phyloP scores from a whole-genome alignment of 2,797 vertebrate species.

The Phalanger gymnotis region DNA sequence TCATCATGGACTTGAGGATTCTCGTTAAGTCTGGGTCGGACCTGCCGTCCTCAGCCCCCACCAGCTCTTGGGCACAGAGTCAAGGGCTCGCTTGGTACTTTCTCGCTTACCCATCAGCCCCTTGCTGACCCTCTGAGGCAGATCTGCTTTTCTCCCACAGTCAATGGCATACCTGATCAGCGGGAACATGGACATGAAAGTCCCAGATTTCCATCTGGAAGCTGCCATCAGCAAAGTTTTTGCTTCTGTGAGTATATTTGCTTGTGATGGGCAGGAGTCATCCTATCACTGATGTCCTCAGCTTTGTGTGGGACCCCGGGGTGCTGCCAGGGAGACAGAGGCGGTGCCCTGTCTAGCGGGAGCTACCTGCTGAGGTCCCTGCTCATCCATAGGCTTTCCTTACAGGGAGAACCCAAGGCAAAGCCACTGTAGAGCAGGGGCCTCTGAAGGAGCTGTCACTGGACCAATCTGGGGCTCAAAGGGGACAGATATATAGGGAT shows the following conservation, averaged over 20 bases:
- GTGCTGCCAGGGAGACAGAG: background rate
- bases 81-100: background rate
- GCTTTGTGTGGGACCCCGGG: background rate
- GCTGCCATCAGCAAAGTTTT: constrained; percentile 90
- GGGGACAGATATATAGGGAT: no score
- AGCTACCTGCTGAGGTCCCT: background rate
- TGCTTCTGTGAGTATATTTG: constrained; percentile 83
- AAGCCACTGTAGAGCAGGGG: background rate
- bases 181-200: constrained; percentile 88
- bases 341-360: no score
- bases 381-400: background rate
- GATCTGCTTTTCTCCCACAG: constrained; percentile 65
- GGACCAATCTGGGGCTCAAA: background rate
- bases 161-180: constrained; percentile 88
- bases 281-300: background rate
- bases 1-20: no score
- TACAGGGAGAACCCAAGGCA: background rate
- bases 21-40: no score
- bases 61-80: background rate
- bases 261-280: constrained; percentile 7
- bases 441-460: background rate
- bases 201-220: constrained; percentile 88
- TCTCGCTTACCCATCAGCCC: rapidly evolving
- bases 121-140: background rate
- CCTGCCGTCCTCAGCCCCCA: rapidly evolving